Evolutionary conservation across 1,140 invertebrate genomes (phyloP), one percentile per base, ranked within the genome.

Genomic region (Phortica variegata): DNA sequence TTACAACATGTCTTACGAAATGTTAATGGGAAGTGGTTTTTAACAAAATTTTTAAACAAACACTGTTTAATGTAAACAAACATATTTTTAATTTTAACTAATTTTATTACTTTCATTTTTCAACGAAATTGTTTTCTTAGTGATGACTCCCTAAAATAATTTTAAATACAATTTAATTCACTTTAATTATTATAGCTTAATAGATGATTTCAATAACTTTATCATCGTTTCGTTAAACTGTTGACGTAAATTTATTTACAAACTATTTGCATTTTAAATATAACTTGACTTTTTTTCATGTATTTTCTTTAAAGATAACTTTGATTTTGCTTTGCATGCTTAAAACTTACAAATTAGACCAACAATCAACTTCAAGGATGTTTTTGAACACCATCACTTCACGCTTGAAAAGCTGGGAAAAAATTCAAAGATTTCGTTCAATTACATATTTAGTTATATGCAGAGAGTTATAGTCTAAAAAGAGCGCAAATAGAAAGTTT

Each of bases 111-210:
- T 29, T 68, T 68, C 54, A 69, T 69, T 63, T 68, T 55, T 68
- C 65, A 68, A 68, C 63, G 69, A 68, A 68, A 69, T 68, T 68
- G 60, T 63, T 68, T 48, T 51, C 49, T 65, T 65, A 65, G 56
- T 38, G 47, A 49, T 59, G 61, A 68, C 60, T 63, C 57, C 52
- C 54, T 68, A 68, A 68, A 68, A 45, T 68, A 63, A 36, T 34
- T 43, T 55, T 46, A 58, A 61, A 60, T 60, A 62, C 61, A 63
- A 57, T 61, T 58, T 58, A n/a, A n/a, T n/a, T n/a, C n/a, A n/a
- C n/a, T n/a, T n/a, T n/a, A n/a, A n/a, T n/a, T n/a, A n/a, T n/a
- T n/a, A n/a, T n/a, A n/a, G n/a, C n/a, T n/a, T n/a, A n/a, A n/a
- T n/a, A n/a, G n/a, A n/a, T n/a, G n/a, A n/a, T n/a, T n/a, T n/a